Evolutionary conservation across 1,140 invertebrate genomes (phyloP).

Genomic region (Marisa cornuarietis): DNA sequence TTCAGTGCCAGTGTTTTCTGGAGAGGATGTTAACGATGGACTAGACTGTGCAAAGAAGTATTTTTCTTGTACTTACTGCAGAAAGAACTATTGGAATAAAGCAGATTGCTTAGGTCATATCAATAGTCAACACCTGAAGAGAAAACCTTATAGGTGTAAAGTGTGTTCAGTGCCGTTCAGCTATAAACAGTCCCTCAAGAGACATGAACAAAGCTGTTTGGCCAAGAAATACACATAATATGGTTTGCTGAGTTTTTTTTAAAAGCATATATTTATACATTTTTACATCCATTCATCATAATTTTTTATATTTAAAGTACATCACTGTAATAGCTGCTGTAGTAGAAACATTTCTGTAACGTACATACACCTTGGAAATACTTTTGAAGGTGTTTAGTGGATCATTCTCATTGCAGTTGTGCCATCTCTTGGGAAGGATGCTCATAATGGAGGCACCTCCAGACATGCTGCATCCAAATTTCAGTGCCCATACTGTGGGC

Average conservation of each 20-base stretch:
- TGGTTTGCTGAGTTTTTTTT: too few relatives aligned
- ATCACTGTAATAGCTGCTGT: too few relatives aligned
- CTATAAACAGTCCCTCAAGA: constrained; percentile 22
- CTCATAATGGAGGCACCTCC: not conserved
- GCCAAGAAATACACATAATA: not conserved
- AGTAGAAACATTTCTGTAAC: too few relatives aligned
- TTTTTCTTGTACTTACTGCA: constrained; percentile 19
- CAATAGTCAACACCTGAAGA: constrained; percentile 27
- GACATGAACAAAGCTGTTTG: constrained; percentile 20
- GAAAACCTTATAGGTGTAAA: constrained; percentile 23
- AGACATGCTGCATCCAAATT: not conserved
- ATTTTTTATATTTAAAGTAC: too few relatives aligned
- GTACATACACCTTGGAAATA: too few relatives aligned
- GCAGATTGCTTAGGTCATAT: constrained; percentile 27
- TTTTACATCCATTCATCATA: too few relatives aligned
- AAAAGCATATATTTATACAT: too few relatives aligned
- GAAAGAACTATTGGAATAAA: constrained; percentile 25
- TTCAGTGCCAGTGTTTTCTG: too few relatives aligned
- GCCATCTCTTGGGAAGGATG: too few relatives aligned
- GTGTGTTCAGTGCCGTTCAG: constrained; percentile 11
- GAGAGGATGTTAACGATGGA: too few relatives aligned
- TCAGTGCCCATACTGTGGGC: constrained; percentile 18
- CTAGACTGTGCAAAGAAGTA: not conserved
- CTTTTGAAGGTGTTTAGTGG: too few relatives aligned
- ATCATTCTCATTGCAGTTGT: too few relatives aligned